Evolutionary conservation across 1,140 invertebrate species (phyloP).

Genomic region (Drosophila parabipectinata): DNA sequence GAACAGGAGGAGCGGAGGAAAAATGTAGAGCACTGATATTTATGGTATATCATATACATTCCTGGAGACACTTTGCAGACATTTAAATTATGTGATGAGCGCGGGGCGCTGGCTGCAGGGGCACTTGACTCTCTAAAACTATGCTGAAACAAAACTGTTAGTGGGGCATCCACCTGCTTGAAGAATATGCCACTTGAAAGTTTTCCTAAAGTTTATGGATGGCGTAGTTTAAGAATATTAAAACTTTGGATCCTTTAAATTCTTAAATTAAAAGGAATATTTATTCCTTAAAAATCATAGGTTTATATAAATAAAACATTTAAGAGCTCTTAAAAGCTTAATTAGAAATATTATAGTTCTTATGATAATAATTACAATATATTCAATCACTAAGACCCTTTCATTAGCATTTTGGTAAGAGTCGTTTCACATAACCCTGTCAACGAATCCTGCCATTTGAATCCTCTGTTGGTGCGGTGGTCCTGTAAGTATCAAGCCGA

Average conservation of each 20-base stretch:
- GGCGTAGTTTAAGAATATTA: not conserved
- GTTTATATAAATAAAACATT: no score
- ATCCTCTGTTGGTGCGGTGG: not conserved
- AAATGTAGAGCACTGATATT: slow-evolving; percentile 18
- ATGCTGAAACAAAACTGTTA: not conserved
- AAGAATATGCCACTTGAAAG: slow-evolving; percentile 3
- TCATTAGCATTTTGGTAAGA: slow-evolving; percentile 18
- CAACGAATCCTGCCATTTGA: slow-evolving; percentile 4
- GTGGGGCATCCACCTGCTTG: slow-evolving; percentile 14
- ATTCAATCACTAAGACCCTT: not conserved
- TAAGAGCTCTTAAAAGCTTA: no score
- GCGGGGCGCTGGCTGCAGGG: not conserved
- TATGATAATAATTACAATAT: slow-evolving; percentile 3
- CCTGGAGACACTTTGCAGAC: slow-evolving; percentile 37
- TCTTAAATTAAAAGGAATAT: not conserved
- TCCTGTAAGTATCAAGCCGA: slow-evolving; percentile 8
- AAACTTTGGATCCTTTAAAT: not conserved
- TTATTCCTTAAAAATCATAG: no score
- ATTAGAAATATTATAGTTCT: no score
- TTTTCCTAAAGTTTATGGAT: not conserved
- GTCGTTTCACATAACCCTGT: slow-evolving; percentile 6
- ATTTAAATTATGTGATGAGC: slow-evolving; percentile 35
- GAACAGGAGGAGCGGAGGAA: not conserved
- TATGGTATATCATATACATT: slow-evolving; percentile 47
- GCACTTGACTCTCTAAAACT: slow-evolving; percentile 21